Evolutionary conservation across 2,113 vertebrate genomes (phyloP).

Genomic region (Bufo gargarizans): DNA sequence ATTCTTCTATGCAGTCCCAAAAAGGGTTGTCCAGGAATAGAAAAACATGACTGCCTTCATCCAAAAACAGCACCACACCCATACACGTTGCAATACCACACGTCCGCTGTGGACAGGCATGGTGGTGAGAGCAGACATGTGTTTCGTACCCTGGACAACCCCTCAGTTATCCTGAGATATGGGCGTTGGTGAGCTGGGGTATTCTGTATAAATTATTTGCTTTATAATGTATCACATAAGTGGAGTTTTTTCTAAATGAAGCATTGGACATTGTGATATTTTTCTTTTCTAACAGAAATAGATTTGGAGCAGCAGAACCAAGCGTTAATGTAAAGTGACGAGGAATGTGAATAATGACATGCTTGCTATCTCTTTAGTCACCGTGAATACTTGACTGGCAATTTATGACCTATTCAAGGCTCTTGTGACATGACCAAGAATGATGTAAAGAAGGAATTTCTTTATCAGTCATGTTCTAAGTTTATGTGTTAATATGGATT

Average conservation of each 20-base stretch:
- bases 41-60: too few species aligned
- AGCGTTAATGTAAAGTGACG: not conserved
- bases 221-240: not conserved
- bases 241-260: not conserved
- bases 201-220: too few species aligned
- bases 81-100: too few species aligned
- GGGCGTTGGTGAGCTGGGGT: too few species aligned
- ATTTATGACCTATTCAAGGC: not conserved
- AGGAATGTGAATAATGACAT: not conserved
- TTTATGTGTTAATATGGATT: conserved; percentile 54
- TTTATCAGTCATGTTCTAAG: conserved; percentile 23
- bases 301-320: not conserved
- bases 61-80: too few species aligned
- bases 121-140: too few species aligned
- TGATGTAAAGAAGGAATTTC: conserved; percentile 3
- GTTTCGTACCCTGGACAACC: too few species aligned
- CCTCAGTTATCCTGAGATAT: too few species aligned
- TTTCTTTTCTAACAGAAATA: not conserved
- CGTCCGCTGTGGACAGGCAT: too few species aligned
- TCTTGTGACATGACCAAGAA: not conserved
- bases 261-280: not conserved
- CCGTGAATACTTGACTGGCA: not conserved
- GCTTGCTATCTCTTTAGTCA: not conserved
- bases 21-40: too few species aligned
- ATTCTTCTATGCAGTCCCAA: too few species aligned